Conservation (phyloP, 2,888 invertebrate genomes). For the Lasioglossum malachurum region DNA sequence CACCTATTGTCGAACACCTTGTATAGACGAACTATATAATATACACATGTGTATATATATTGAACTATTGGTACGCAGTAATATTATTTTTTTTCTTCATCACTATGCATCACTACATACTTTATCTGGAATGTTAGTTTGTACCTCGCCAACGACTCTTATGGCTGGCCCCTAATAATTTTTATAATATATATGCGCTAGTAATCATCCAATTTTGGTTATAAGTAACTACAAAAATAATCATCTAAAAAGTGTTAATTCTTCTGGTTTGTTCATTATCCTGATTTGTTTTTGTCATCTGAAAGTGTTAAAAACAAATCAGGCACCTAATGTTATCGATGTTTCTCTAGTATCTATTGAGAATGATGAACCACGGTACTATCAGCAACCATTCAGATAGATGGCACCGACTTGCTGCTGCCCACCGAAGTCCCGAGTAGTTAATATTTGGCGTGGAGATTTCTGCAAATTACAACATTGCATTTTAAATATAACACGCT, state of each 20-base stretch:
- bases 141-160: conserved; percentile 67
- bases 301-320: conserved; percentile 42
- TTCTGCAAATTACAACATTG: conserved; percentile 85
- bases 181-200: conserved; percentile 40
- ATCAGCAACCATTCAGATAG: conserved; percentile 78
- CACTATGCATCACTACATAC: conserved; percentile 36
- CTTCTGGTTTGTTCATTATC: background rate
- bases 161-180: conserved; percentile 64
- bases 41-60: conserved; percentile 30
- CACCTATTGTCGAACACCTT: background rate
- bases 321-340: conserved; percentile 50
- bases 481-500: background rate
- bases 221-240: conserved; percentile 75
- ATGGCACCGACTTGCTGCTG: conserved; percentile 82
- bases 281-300: background rate
- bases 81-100: conserved; percentile 42
- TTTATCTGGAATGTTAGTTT: conserved; percentile 68
- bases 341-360: conserved; percentile 63
- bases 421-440: conserved; percentile 88
- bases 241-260: conserved; percentile 59
- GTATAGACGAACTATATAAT: conserved; percentile 48
- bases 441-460: conserved; percentile 91
- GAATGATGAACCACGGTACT: conserved; percentile 68
- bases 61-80: conserved; percentile 49
- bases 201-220: conserved; percentile 50